Conservation (phyloP, 2,888 invertebrate genomes). For the Macroteleia sp. region DNA sequence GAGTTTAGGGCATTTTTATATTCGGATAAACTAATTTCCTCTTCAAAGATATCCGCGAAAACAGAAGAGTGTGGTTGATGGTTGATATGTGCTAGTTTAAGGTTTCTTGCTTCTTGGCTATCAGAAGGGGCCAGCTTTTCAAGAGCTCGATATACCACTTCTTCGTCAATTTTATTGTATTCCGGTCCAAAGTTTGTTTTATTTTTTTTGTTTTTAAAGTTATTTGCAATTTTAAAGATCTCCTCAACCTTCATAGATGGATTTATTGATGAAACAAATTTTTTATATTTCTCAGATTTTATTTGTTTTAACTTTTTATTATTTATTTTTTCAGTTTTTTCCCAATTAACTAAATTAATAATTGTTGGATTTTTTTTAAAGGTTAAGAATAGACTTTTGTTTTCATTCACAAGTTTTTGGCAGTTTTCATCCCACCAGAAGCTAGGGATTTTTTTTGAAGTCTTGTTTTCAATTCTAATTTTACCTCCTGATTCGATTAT, state of each 20-base stretch:
- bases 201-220: neutral
- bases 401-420: neutral
- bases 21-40: neutral
- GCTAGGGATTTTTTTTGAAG: neutral
- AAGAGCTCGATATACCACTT: too few species aligned
- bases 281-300: neutral
- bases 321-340: neutral
- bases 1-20: constrained; percentile 3
- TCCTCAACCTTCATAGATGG: too few species aligned
- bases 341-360: neutral
- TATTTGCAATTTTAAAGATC: neutral
- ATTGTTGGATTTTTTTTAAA: neutral
- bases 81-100: neutral
- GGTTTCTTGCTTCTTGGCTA: too few species aligned
- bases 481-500: neutral
- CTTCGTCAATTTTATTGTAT: too few species aligned
- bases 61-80: neutral
- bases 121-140: too few species aligned
- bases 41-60: neutral
- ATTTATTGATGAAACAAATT: neutral
- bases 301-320: neutral
- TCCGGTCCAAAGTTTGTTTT: too few species aligned
- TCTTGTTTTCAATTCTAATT: neutral
- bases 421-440: neutral
- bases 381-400: neutral